Percentiles rank a stretch among this genome's conserved stretches.
These are phyloP conservation scores for Sebastes vulpes DNA, from an alignment of 2,797 vertebrate genomes.

Conservation along the genomic window DNA sequence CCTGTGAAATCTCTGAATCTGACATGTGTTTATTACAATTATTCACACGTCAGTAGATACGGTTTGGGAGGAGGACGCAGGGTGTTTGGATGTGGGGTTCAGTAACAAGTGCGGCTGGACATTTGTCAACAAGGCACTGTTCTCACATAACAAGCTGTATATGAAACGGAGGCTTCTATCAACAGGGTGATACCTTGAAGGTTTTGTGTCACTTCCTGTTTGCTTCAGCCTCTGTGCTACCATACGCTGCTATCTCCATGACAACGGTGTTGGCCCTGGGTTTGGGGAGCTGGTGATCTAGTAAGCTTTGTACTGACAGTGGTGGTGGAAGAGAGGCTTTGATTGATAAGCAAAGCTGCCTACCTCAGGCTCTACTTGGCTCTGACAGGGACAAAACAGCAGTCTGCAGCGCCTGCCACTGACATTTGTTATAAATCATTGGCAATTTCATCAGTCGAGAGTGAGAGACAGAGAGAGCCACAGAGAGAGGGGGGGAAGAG, in stretches of 20 bases:
- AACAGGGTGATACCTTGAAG: conserved; percentile 19
- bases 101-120: neutral
- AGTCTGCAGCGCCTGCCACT: conserved; percentile 84
- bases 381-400: conserved; percentile 92
- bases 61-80: neutral
- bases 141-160: conserved; percentile 3
- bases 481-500: conserved; percentile 26
- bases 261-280: conserved; percentile 35
- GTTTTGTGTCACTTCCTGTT: conserved; percentile 41
- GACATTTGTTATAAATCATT: conserved; percentile 96
- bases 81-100: neutral
- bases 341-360: conserved; percentile 94
- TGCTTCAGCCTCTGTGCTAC: conserved; percentile 12
- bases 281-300: conserved; percentile 48
- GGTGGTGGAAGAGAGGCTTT: conserved; percentile 79
- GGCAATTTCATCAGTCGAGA: conserved; percentile 90
- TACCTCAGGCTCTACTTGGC: conserved; percentile 87
- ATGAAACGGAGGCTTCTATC: neutral
- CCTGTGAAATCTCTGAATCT: conserved; percentile 12
- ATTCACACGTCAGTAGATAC: neutral
- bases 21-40: conserved; percentile 7
- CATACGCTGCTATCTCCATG: conserved; percentile 48
- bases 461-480: conserved; percentile 69
- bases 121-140: neutral
- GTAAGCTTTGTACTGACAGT: conserved; percentile 59